These are phyloP conservation scores for Cyprinodon variegatus DNA, from an alignment of 2,113 vertebrate genomes.

Conservation along the genomic window DNA sequence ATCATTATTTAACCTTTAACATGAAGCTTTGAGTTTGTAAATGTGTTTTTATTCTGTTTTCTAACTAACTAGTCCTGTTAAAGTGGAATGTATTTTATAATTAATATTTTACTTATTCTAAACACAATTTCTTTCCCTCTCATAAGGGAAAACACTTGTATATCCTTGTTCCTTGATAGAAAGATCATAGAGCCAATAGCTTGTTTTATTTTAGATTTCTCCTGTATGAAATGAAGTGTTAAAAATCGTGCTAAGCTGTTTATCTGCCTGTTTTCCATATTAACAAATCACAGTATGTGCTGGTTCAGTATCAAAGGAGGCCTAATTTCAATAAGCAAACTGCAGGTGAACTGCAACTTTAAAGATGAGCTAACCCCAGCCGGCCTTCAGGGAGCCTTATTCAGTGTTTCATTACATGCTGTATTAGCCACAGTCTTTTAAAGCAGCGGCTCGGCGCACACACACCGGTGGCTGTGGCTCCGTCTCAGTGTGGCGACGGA, in stretches of 20 bases:
- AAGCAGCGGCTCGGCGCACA: conserved; percentile 31
- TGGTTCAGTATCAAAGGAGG: conserved; percentile 25
- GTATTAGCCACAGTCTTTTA: conserved; percentile 58
- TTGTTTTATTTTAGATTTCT: not conserved
- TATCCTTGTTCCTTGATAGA: not conserved
- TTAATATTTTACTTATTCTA: not conserved
- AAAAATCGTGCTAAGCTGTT: not conserved
- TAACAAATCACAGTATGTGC: not conserved
- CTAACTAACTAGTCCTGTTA: no score
- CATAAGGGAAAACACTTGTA: no score
- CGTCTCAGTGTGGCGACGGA: conserved; percentile 37
- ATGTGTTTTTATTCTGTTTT: no score
- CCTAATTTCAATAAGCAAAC: conserved; percentile 26
- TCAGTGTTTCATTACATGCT: conserved; percentile 70
- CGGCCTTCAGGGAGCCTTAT: conserved; percentile 42
- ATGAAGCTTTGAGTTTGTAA: no score
- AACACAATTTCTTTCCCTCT: not conserved
- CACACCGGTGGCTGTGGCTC: conserved; percentile 23
- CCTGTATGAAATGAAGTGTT: not conserved
- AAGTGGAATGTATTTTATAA: no score
- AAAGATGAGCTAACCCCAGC: conserved; percentile 47
- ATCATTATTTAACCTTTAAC: no score
- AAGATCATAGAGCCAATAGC: not conserved
- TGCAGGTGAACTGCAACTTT: conserved; percentile 48
- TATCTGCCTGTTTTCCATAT: not conserved